These are phyloP conservation scores for Eubucco bourcierii DNA, from an alignment of 2,113 vertebrate species.

Conservation along the genomic window DNA sequence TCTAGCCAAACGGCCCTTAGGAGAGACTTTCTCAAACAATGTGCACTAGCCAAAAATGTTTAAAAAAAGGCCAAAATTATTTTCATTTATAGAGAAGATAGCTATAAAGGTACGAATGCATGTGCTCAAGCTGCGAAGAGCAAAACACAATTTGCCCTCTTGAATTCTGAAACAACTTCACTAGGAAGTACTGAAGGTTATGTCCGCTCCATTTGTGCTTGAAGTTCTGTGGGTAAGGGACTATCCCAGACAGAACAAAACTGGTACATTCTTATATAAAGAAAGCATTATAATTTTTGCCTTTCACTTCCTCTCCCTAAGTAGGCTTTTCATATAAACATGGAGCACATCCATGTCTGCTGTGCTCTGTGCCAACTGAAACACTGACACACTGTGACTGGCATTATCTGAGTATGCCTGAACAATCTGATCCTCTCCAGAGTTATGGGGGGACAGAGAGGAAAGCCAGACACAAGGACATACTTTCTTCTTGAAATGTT, in stretches of 20 bases:
- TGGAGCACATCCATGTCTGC: neutral
- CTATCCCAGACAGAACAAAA: neutral
- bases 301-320: neutral
- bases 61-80: neutral
- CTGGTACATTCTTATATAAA: neutral
- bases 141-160: neutral
- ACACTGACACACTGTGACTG: neutral
- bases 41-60: neutral
- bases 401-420: neutral
- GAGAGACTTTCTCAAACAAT: neutral
- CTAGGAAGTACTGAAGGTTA: neutral
- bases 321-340: neutral
- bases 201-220: fast-evolving
- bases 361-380: neutral
- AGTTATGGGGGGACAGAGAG: neutral
- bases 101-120: neutral
- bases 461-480: neutral
- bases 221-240: neutral
- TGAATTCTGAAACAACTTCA: neutral
- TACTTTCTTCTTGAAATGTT: neutral
- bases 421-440: neutral
- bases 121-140: neutral
- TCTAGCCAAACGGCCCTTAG: neutral
- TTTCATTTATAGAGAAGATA: neutral
- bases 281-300: neutral